Evolutionary conservation across 2,797 vertebrate species (phyloP), one percentile per base, ranked within the genome.

Genomic region (Tapera naevia): DNA sequence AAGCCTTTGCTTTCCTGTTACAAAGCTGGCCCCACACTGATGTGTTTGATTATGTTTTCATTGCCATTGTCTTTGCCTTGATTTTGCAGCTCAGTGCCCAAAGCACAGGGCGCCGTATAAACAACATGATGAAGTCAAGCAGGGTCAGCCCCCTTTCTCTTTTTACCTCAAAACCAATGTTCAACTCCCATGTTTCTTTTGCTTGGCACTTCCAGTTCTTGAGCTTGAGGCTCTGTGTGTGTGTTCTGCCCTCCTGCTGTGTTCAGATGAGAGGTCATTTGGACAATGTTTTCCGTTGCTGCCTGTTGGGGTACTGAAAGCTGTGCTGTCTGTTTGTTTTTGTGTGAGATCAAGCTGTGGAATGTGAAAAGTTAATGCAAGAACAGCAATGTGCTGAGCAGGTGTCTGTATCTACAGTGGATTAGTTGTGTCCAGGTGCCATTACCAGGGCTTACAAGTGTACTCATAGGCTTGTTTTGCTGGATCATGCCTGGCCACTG

Each of bases 51-150:
- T 91, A 58, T 94, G 37, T 89, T 96, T 94, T 93, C 74, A 35
- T 86, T 90, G 53, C 78, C 43, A 25, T 91, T 94, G 89, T 91
- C 64, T 65, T 94, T 74, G 67, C 94, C 96, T 97, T 96, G 94
- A 90, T 96, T 95, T 91, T 92, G 76, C 76, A 96, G 73, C 66
- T 86, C 58, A 22, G 62, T 61, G 76, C 78, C 41, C 80, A 74
- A 83, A 93, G 75, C 79, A 51, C 56, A 66, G 43, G 54, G 33
- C 0, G 7, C 88, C 78, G 67, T 89, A 71, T 84, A 94, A 94
- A 97, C 74, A 96, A 17, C 7, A 3, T 17, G n/a, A 57, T 74
- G 35, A 82, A 91, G 78, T 96, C 93, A 76, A 69, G 30, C 80
- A 87, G 74, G 71, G 86, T 85, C 78, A 89, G 50, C n/a, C 30